Evolutionary conservation across 2,113 vertebrate species (phyloP).

Genomic region (Dasyornis broadbenti): DNA sequence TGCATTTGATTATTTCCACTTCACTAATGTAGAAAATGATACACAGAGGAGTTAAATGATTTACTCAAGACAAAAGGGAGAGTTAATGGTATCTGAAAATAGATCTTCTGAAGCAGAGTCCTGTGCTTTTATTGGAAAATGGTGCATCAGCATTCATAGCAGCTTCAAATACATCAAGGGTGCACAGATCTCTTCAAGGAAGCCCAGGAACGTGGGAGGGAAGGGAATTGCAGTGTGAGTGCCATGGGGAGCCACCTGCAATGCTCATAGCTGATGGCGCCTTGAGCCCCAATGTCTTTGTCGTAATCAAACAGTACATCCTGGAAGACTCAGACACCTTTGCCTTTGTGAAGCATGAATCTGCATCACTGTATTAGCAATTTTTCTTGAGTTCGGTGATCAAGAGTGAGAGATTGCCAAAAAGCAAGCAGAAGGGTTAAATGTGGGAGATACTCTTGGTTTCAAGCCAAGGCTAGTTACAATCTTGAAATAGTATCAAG

Average conservation of each 20-base stretch:
- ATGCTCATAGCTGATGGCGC: fast-evolving
- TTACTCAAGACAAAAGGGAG: conserved; percentile 3
- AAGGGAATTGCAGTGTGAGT: neutral
- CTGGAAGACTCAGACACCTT: neutral
- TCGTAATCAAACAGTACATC: neutral
- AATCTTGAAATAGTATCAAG: neutral
- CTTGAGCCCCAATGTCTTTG: neutral
- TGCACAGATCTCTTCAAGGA: neutral
- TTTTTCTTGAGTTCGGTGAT: neutral
- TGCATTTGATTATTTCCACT: conserved; percentile 12
- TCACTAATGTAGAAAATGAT: neutral
- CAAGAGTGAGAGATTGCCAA: neutral
- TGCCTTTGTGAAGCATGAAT: neutral
- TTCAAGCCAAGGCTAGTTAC: neutral
- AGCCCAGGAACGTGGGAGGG: neutral
- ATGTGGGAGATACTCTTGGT: neutral
- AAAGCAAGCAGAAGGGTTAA: neutral
- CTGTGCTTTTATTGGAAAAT: neutral
- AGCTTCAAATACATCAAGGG: neutral
- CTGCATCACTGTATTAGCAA: neutral
- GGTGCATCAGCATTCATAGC: neutral
- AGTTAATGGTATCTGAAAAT: conserved; percentile 10
- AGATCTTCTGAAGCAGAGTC: neutral
- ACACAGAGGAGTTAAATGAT: neutral
- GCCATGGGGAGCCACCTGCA: neutral